Conservation (phyloP, 1,140 invertebrate species). For the Zaprionus ornatus region DNA sequence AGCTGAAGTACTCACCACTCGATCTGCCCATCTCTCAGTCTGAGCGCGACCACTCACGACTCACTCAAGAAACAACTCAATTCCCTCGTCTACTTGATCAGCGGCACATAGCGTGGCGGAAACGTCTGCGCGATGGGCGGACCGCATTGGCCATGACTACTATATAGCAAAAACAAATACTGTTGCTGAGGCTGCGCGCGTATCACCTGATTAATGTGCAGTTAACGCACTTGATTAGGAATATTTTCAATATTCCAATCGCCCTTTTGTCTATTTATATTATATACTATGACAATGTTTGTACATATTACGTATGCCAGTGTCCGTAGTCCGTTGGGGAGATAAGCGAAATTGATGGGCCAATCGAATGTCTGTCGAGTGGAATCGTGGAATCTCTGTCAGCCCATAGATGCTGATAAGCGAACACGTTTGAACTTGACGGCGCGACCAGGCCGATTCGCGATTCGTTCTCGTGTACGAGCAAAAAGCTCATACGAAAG, state of each 20-base stretch:
- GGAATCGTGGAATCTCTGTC: conserved; percentile 26
- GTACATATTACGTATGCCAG: conserved; percentile 1
- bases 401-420: conserved; percentile 62
- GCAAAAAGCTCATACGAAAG: conserved; percentile 48
- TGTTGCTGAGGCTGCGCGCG: conserved; percentile 27
- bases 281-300: not conserved
- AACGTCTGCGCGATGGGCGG: conserved; percentile 12
- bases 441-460: conserved; percentile 7
- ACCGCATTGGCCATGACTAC: not conserved
- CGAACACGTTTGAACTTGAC: conserved; percentile 30
- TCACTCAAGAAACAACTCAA: conserved; percentile 23
- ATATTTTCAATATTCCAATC: not conserved
- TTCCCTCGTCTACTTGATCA: conserved; percentile 15
- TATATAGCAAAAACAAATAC: conserved; percentile 12
- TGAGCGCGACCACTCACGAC: not conserved
- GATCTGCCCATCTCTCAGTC: no score
- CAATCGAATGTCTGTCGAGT: conserved; percentile 20
- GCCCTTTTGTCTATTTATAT: conserved; percentile 14
- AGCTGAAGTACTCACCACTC: conserved; percentile 7
- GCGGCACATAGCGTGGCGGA: conserved; percentile 19
- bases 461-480: not conserved
- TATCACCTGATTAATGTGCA: conserved; percentile 43
- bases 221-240: conserved; percentile 12
- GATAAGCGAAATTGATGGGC: conserved; percentile 25
- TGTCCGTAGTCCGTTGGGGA: not conserved